Evolutionary conservation across 1,140 invertebrate genomes (phyloP), one percentile per base, ranked within the genome.

Genomic region (Trigoniulus corallinus): DNA sequence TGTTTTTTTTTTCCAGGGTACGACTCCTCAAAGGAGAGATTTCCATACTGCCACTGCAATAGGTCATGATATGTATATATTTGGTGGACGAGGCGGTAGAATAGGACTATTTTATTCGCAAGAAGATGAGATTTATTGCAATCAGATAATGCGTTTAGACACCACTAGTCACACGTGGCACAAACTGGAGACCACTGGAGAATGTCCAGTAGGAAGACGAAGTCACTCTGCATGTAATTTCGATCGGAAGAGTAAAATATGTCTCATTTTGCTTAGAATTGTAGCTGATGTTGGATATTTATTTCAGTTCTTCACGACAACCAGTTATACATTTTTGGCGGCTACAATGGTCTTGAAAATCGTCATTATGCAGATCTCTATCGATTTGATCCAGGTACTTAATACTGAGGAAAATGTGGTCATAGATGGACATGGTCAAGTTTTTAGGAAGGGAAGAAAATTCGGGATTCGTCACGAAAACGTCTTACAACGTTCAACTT

Each of bases 201-300:
- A 73, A 56, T 75, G 60, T 23, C 72, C 86, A 3, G 66, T 73
- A 51, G 86, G 86, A 42, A 67, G 88, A 54, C 69, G 88, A 27
- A 88, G 84, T 63, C 88, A 92, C 70, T 88, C 87, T 56, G 81
- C 86, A 56, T 88, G 83, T 87, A 71, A 74, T 57, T 50, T 37
- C 3, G n/a, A n/a, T n/a, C n/a, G n/a, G n/a, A n/a, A n/a, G n/a
- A n/a, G n/a, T n/a, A n/a, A n/a, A n/a, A n/a, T n/a, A n/a, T n/a
- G n/a, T n/a, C n/a, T n/a, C n/a, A n/a, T n/a, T n/a, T n/a, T n/a
- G n/a, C n/a, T n/a, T n/a, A n/a, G n/a, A n/a, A n/a, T n/a, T n/a
- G n/a, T n/a, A n/a, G n/a, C n/a, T n/a, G n/a, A n/a, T n/a, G n/a
- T n/a, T n/a, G n/a, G n/a, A n/a, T n/a, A n/a, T n/a, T n/a, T n/a